Base-by-base conservation (phyloP, 2,113 vertebrate genomes). In the Sterrhoptilus dennistouni region DNA sequence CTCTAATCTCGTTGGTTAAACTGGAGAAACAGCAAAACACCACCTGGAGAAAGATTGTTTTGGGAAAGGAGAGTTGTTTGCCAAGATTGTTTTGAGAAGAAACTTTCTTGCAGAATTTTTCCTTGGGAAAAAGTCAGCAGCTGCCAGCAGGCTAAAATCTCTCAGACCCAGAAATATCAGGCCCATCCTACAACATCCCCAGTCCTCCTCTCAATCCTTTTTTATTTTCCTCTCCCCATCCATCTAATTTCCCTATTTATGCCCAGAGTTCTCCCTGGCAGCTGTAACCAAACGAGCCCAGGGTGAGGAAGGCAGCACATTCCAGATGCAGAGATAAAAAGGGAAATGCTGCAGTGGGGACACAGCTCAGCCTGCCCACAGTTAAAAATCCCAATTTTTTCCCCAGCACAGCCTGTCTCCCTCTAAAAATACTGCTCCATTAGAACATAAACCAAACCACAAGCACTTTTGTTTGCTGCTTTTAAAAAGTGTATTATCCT, bases 281-380 rank as follows among this genome's bases (percentile, higher is more conserved):
- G 59, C 21, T n/a, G 25, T 9, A 61, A 25, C 33, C 3, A 3
- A 14, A 24, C 1, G 38, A 40, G 50, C 2, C 11, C 1, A 1
- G 66, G 42, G 38, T 1, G 2, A 13, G 24, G 47, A 72, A 53
- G 53, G 4, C 7, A 77, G 29, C n/a, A 40, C 6, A 1, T 12
- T 57, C 31, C 28, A 77, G 76, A 49, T 5, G 7, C 25, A 36
- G n/a, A 38, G 15, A 57, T 8, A 20, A 35, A 91, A 77, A 54
- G 22, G 84, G 22, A 65, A 74, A 54, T 12, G 15, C 29, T 47
- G 33, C 23, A 40, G 35, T n/a, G 53, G 23, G 60, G 74, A 22
- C 36, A 25, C 8, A 3, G 24, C 33, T 83, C 87, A 81, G 28
- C 25, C 29, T 9, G 20, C 4, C 59, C 2, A 0, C 19, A 36